A percentile compares a stretch with the other conserved stretches of the same genome.
phyloP scores from a whole-genome alignment of 2,113 vertebrate genomes.

The Notiomystis cincta region DNA sequence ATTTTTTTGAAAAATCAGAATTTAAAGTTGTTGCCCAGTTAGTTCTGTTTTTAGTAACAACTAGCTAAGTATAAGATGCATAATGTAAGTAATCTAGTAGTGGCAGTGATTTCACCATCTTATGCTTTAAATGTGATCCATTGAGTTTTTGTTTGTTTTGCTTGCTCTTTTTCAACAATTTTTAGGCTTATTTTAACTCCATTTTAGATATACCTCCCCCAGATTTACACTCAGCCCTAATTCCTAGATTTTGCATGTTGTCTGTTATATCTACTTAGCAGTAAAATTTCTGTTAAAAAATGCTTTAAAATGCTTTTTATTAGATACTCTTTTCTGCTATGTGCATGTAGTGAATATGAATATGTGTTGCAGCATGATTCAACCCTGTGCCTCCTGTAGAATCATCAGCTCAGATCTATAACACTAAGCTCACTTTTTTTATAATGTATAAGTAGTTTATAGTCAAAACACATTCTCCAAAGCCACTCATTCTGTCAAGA shows the following conservation, averaged over 20 bases:
- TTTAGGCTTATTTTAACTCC: neutral
- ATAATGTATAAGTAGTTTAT: neutral
- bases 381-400: neutral
- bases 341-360: neutral
- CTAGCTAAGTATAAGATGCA: neutral
- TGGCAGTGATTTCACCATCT: neutral
- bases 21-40: neutral
- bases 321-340: accelerated
- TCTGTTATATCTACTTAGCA: neutral
- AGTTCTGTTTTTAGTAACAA: neutral
- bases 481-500: neutral
- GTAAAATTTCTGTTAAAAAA: neutral
- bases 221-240: neutral
- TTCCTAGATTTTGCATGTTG: neutral
- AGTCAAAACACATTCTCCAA: neutral
- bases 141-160: neutral
- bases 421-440: neutral
- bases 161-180: neutral
- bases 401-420: neutral
- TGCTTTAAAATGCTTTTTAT: neutral
- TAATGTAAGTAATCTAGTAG: neutral
- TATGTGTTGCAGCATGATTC: neutral
- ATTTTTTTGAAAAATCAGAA: neutral
- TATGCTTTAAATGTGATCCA: neutral
- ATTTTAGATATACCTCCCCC: neutral